phyloP scores from a whole-genome alignment of 2,113 vertebrate genomes.

The Herpetotheres cachinnans region DNA sequence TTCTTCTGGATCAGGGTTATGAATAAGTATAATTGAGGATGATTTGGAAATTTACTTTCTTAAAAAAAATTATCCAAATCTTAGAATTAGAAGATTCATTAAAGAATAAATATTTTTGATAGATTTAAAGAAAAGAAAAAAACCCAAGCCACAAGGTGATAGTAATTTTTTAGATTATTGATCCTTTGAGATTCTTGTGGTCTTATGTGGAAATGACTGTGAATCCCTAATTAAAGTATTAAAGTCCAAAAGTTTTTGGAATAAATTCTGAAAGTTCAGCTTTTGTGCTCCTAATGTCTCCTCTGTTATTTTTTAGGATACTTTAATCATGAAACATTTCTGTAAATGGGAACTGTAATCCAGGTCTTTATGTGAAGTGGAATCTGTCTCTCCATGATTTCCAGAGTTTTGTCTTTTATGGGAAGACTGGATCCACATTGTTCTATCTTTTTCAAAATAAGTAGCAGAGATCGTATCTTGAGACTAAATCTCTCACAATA shows the following conservation, averaged over 20 bases:
- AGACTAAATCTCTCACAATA: not conserved
- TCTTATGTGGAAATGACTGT: not conserved
- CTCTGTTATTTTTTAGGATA: not conserved
- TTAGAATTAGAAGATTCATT: not conserved
- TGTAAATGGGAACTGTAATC: not conserved
- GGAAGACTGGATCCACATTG: not conserved
- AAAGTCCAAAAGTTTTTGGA: not conserved
- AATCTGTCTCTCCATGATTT: not conserved
- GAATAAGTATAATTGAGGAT: not conserved
- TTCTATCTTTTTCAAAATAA: not conserved
- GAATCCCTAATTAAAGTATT: not conserved
- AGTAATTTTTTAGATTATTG: not conserved
- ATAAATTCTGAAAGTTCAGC: not conserved
- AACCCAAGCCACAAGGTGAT: not conserved
- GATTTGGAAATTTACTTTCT: not conserved
- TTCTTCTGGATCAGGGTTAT: not conserved
- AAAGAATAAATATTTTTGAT: not conserved
- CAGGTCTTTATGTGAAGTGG: not conserved
- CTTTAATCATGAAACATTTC: not conserved
- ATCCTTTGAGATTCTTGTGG: not conserved
- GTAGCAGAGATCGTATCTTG: not conserved
- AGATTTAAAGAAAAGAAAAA: not conserved
- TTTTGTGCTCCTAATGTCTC: not conserved
- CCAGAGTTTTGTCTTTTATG: not conserved
- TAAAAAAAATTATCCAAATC: not conserved